Evolutionary conservation across 35 echinoderm and acorn worm species (phyloP).

Genomic region (Apostichopus japonicus): DNA sequence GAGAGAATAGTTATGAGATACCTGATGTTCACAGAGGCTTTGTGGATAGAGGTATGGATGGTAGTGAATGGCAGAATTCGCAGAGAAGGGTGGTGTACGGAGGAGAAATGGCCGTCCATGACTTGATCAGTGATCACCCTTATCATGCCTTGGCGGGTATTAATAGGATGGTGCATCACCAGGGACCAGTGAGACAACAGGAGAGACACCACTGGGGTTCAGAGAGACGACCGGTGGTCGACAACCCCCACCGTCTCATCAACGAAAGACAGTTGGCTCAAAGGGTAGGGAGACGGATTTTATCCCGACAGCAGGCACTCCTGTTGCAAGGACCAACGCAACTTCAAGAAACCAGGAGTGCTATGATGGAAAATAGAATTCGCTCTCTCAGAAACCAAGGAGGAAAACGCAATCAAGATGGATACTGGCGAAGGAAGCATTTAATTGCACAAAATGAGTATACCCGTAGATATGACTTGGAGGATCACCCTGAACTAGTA

Average conservation of each 20-base stretch:
- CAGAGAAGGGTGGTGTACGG: neutral
- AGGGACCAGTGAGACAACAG: neutral
- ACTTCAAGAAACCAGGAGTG: neutral
- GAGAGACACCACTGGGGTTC: neutral
- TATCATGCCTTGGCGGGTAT: neutral
- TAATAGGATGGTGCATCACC: neutral
- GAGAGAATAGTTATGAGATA: neutral
- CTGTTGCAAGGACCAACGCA: no score
- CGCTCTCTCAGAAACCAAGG: neutral
- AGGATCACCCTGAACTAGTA: neutral
- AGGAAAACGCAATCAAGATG: neutral
- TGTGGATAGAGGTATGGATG: neutral
- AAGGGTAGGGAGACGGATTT: neutral
- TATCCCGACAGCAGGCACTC: neutral
- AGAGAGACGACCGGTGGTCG: neutral
- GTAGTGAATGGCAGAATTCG: neutral
- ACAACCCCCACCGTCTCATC: neutral
- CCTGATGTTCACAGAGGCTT: neutral
- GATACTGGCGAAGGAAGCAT: neutral
- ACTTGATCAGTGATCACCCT: neutral
- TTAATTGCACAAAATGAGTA: neutral
- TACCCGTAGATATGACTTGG: neutral
- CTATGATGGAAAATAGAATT: neutral
- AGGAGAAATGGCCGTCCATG: neutral
- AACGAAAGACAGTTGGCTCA: neutral